A percentile compares a stretch with the other conserved stretches of the same genome.
Evolutionary conservation across 1,140 invertebrate species (phyloP).

Genomic region (Vollenhovia emeryi): DNA sequence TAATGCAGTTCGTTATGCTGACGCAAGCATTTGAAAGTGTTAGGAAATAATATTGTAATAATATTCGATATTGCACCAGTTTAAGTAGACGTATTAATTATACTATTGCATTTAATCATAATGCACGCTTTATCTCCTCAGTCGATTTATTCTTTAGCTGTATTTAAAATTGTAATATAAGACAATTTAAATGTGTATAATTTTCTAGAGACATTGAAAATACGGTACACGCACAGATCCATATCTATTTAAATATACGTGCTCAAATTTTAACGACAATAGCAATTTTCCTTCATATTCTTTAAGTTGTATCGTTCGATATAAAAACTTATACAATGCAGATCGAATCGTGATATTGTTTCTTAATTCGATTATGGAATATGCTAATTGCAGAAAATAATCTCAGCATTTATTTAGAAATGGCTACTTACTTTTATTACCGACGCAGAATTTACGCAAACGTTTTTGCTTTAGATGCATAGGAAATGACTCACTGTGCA

Average conservation of each 20-base stretch:
- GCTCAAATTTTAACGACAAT: background rate
- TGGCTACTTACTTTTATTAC: background rate
- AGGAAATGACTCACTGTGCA: background rate
- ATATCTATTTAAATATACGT: background rate
- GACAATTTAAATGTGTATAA: background rate
- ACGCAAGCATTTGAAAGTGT: conserved; percentile 5
- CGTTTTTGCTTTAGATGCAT: background rate
- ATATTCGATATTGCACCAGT: background rate
- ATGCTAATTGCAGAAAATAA: background rate
- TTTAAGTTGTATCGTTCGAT: background rate
- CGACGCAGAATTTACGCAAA: background rate
- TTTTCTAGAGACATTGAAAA: background rate
- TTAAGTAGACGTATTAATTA: background rate
- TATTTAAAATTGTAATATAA: background rate
- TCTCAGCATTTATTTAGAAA: background rate
- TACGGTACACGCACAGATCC: background rate
- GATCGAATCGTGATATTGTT: background rate
- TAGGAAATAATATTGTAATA: background rate
- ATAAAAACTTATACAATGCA: background rate
- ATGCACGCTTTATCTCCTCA: background rate
- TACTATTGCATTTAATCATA: background rate
- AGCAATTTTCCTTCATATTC: background rate
- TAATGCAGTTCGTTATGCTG: background rate
- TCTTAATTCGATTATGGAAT: too few relatives aligned
- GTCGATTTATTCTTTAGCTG: background rate